A percentile compares a stretch with the other conserved stretches of the same genome.
Evolutionary conservation across 1,140 invertebrate genomes (phyloP).

Genomic region (Macrotrachela quadricornifera): DNA sequence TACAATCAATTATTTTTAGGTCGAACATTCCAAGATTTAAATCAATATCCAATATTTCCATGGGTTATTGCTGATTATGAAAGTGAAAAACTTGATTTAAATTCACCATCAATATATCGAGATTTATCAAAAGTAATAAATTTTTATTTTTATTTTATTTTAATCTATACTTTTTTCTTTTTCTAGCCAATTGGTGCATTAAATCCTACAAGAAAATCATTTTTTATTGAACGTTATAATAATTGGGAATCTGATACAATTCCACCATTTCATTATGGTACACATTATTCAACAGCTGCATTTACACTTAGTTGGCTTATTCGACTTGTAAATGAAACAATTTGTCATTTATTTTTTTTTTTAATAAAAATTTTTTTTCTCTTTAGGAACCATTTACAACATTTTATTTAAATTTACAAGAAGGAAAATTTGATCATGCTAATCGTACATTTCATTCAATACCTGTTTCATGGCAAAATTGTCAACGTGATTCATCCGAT

Average conservation of each 20-base stretch:
- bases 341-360: too few species aligned
- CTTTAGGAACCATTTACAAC: conserved; percentile 77
- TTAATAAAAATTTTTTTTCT: too few species aligned
- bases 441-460: conserved; percentile 84
- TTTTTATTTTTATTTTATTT: too few species aligned
- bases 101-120: conserved; percentile 82
- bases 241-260: conserved; percentile 80
- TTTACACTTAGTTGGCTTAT: conserved; percentile 98
- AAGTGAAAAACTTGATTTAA: conserved; percentile 78
- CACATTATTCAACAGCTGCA: conserved; percentile 94
- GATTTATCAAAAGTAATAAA: conserved; percentile 58
- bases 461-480: conserved; percentile 85
- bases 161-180: too few species aligned
- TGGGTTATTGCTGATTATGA: conserved; percentile 98
- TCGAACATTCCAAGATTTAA: conserved; percentile 91
- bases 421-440: conserved; percentile 93
- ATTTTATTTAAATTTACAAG: conserved; percentile 91
- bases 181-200: conserved; percentile 77
- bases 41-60: conserved; percentile 96
- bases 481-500: conserved; percentile 88
- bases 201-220: conserved; percentile 73
- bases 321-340: conserved; percentile 47
- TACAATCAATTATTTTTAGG: conserved; percentile 54
- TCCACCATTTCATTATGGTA: conserved; percentile 96
- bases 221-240: conserved; percentile 89